Evolutionary conservation across 2,113 vertebrate genomes (phyloP).

Genomic region (Patagioenas fasciata): DNA sequence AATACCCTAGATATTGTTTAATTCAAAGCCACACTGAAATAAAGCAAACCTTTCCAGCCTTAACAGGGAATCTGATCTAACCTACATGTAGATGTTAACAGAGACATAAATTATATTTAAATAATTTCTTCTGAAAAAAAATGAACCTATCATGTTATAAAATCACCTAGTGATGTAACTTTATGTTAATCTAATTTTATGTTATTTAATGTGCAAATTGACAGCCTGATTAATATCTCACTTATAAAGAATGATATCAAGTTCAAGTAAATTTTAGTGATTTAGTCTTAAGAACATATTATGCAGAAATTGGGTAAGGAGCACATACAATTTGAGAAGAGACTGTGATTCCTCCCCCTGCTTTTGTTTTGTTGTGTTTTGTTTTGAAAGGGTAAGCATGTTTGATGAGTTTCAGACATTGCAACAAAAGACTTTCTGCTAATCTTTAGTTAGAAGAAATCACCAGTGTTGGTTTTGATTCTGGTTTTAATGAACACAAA

Average conservation of each 20-base stretch:
- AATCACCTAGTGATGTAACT: background rate
- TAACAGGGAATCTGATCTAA: background rate
- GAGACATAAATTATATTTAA: background rate
- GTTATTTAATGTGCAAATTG: background rate
- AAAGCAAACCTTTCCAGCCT: background rate
- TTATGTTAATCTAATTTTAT: background rate
- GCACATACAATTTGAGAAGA: background rate
- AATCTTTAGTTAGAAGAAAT: background rate
- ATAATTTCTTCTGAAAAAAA: background rate
- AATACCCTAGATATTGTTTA: background rate
- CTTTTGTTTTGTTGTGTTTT: background rate
- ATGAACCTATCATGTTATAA: background rate
- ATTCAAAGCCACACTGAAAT: slow-evolving; percentile 2
- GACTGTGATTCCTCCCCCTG: background rate
- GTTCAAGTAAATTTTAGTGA: background rate
- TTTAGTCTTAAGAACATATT: background rate
- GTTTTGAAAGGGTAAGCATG: background rate
- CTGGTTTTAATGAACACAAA: slow-evolving; percentile 41
- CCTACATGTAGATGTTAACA: background rate
- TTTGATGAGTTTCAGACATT: background rate
- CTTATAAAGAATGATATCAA: background rate
- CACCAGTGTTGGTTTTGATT: slow-evolving; percentile 14
- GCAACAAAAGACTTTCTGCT: background rate
- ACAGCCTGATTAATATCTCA: background rate
- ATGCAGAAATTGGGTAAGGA: background rate